These are phyloP conservation scores for Noctua janthina DNA, from an alignment of 2,888 invertebrate species.

Conservation along the genomic window DNA sequence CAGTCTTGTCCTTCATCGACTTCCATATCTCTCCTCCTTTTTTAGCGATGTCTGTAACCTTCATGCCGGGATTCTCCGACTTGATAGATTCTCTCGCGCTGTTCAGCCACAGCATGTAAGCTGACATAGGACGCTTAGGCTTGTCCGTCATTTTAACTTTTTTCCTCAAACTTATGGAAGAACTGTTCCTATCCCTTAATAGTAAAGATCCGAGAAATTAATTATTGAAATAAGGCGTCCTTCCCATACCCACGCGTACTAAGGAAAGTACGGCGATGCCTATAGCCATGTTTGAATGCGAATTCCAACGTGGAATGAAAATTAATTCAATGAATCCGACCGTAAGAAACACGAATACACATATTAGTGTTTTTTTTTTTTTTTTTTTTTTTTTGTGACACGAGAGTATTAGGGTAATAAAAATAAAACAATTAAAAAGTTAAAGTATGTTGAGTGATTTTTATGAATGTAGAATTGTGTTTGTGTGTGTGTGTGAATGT, in stretches of 20 bases:
- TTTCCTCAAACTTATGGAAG: conserved; percentile 89
- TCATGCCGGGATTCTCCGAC: conserved; percentile 96
- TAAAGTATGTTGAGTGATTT: no score
- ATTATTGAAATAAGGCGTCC: conserved; percentile 89
- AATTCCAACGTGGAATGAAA: conserved; percentile 90
- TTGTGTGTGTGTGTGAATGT: no score
- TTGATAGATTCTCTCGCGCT: conserved; percentile 97
- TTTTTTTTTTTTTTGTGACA: no score
- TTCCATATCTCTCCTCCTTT: conserved; percentile 99
- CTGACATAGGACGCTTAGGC: conserved; percentile 98
- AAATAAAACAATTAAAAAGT: no score
- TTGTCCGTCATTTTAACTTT: conserved; percentile 95
- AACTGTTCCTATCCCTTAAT: conserved; percentile 85
- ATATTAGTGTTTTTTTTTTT: no score
- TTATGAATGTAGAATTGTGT: no score
- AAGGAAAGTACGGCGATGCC: conserved; percentile 88
- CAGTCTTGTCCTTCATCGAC: conserved; percentile 95
- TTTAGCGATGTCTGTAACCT: conserved; percentile 97
- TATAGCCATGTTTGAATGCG: conserved; percentile 90
- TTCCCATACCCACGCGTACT: conserved; percentile 89
- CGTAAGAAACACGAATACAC: conserved; percentile 78
- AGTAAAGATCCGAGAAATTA: conserved; percentile 89
- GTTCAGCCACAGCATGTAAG: conserved; percentile 99
- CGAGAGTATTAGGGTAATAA: no score
- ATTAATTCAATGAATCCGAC: conserved; percentile 79